These are phyloP conservation scores for Ictalurus punctatus DNA, from an alignment of 2,113 vertebrate species.

Conservation along the genomic window DNA sequence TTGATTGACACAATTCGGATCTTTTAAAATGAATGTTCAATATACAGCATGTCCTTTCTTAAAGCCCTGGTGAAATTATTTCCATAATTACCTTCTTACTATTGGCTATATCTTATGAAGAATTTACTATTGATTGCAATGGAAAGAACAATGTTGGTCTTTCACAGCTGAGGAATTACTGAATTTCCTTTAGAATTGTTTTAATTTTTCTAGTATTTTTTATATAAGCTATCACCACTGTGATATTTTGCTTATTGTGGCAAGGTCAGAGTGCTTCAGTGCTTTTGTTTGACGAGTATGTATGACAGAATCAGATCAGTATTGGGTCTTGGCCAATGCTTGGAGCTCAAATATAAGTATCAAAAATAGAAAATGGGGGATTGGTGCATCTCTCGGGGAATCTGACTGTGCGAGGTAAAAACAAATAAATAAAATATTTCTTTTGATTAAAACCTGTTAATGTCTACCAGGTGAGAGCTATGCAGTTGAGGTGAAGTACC, in stretches of 20 bases:
- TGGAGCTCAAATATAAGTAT: neutral
- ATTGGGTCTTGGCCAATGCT: neutral
- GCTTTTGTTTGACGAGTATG: neutral
- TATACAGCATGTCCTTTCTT: neutral
- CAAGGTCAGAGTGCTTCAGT: neutral
- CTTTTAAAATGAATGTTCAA: neutral
- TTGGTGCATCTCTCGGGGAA: neutral
- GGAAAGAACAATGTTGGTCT: neutral
- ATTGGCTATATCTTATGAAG: neutral
- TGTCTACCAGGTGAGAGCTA: conserved; percentile 69
- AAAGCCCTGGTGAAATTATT: neutral
- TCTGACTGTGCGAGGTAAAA: neutral
- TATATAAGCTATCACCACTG: neutral
- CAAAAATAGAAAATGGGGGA: neutral
- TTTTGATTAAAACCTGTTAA: conserved; percentile 1
- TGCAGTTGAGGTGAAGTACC: conserved; percentile 72
- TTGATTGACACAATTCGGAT: neutral
- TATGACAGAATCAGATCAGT: neutral
- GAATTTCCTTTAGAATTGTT: neutral
- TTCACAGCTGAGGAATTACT: neutral
- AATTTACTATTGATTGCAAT: neutral
- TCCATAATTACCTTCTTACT: neutral
- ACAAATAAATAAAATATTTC: neutral
- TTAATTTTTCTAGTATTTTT: neutral
- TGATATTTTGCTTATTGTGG: neutral